Base-by-base conservation (phyloP, 2,888 invertebrate species). In the Strigamia transsilvanica region DNA sequence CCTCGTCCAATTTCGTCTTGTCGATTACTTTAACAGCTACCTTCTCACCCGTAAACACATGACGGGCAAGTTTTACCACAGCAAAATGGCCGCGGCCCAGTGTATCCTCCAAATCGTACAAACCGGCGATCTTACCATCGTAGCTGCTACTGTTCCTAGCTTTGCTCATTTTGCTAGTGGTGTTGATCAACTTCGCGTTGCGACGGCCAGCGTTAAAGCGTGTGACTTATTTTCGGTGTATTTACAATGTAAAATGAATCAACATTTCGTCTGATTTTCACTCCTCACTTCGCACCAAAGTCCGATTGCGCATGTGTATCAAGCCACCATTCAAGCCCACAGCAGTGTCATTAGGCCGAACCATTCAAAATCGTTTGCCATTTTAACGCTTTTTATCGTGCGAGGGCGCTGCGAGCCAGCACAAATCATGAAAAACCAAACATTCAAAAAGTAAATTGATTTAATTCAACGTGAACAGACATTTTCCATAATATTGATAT, bases 21-120 rank as follows among this genome's bases (percentile, higher is more conserved):
- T 99, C 99, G 87, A 99, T 99, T 84, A 85, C 95, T 92, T 97
- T 97, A 82, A 97, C 97, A 82, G 97, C 97, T 82, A 99, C 99
- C 90, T 97, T 97, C 90, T 98, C 98, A 51, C 98, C 98, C 81
- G 99, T 99, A 89, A 99, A 99, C 83, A 99, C 99, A 91, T 99
- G 99, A 84, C 96, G 91, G 34, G 99, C 99, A 84, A 97, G 90
- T 90, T 99, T 99, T 78, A 99, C 99, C 84, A 98, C 97, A 84
- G 99, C 99, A 91, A 98, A 99, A 90, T 99, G 99, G 83, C 99
- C 99, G 83, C 97, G 94, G 79, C 99, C 99, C 83, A 99, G 92
- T 5, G 99, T 99, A 88, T 97, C 96, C 88, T 97, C 95, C 87
- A 99, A 91, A 90, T 99, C 99, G 89, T 99, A 99, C 80, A 99